These are phyloP conservation scores for Hirundichthys speculiger DNA, from an alignment of 2,113 vertebrate genomes.

Conservation along the genomic window DNA sequence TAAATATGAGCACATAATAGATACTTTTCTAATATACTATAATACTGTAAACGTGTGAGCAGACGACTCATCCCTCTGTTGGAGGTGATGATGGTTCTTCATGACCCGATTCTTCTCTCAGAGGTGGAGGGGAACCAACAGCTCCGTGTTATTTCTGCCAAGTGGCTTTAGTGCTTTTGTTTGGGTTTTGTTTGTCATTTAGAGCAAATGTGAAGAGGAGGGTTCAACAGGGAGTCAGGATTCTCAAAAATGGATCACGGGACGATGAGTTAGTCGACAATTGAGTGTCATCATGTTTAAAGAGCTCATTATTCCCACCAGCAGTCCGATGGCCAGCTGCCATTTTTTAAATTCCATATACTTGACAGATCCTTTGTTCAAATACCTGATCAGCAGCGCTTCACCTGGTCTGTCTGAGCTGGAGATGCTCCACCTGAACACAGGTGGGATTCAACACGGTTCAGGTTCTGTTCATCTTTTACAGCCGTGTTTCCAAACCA, in stretches of 20 bases:
- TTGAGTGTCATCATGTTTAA: constrained; percentile 32
- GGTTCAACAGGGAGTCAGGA: constrained; percentile 33
- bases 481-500: too few species aligned
- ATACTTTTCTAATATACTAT: neutral
- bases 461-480: too few species aligned
- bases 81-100: neutral
- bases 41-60: neutral
- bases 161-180: constrained; percentile 43
- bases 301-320: constrained; percentile 31
- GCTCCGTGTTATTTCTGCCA: too few species aligned
- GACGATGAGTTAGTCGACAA: constrained; percentile 35
- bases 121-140: neutral
- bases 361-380: constrained; percentile 9
- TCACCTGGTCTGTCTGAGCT: too few species aligned
- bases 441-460: too few species aligned
- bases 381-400: constrained; percentile 10
- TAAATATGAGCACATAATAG: too few species aligned
- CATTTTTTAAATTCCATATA: constrained; percentile 26
- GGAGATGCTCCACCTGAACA: too few species aligned
- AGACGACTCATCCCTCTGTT: fast-evolving
- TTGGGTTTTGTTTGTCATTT: constrained; percentile 28
- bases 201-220: constrained; percentile 19
- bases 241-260: constrained; percentile 23
- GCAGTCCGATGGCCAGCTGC: neutral
- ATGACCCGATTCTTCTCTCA: neutral